Evolutionary conservation across 2,113 vertebrate genomes (phyloP).

Genomic region (Lucifuga dentata): DNA sequence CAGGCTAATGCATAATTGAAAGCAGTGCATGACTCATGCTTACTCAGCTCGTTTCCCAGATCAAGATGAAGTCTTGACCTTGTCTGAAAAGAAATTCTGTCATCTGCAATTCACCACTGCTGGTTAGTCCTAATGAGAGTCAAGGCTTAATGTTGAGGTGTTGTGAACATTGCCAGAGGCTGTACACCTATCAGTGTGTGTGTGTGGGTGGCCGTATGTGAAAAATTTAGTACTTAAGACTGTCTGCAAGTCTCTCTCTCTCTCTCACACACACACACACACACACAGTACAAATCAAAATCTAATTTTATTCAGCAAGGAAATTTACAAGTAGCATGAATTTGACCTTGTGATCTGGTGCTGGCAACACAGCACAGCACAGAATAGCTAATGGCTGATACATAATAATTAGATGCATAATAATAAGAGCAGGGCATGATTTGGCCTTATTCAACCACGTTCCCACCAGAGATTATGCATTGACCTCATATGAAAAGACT

Average conservation of each 20-base stretch:
- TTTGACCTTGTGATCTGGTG: constrained; percentile 65
- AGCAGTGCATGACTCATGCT: constrained; percentile 58
- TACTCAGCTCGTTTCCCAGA: constrained; percentile 64
- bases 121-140: constrained; percentile 28
- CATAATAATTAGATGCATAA: constrained; percentile 62
- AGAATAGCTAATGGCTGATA: constrained; percentile 55
- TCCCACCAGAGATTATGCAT: constrained; percentile 50
- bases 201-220: constrained; percentile 9
- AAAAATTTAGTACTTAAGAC: constrained; percentile 1
- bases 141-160: constrained; percentile 46
- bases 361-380: constrained; percentile 48
- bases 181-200: constrained; percentile 23
- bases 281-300: constrained; percentile 50
- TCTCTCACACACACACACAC: constrained; percentile 25
- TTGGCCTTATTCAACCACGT: constrained; percentile 63
- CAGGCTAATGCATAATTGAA: constrained; percentile 69
- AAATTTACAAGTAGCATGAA: constrained; percentile 68
- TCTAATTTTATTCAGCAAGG: constrained; percentile 71
- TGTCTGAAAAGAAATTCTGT: constrained; percentile 40
- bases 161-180: constrained; percentile 58
- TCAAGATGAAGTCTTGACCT: constrained; percentile 51
- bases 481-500: constrained; percentile 54
- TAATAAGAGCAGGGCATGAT: constrained; percentile 58
- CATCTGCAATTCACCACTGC: constrained; percentile 40
- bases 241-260: constrained; percentile 25